Conservation (phyloP, 2,797 vertebrate species). For the Anguilla pacifica region DNA sequence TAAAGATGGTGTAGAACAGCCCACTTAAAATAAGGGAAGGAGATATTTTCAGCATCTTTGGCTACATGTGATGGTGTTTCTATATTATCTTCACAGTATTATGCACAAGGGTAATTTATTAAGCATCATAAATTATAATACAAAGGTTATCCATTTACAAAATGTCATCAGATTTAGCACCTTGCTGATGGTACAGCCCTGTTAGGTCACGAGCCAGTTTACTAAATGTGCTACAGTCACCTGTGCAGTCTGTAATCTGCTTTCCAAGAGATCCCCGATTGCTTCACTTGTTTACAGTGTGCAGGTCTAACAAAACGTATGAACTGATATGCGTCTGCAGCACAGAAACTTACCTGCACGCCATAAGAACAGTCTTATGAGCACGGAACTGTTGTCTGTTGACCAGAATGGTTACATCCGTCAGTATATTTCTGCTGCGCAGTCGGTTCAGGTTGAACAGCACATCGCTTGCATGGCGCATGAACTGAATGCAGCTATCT, state of each 20-base stretch:
- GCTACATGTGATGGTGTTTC: neutral
- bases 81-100: neutral
- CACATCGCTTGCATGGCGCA: slow-evolving; percentile 95
- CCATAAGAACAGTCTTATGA: slow-evolving; percentile 98
- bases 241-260: neutral
- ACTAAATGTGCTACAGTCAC: neutral
- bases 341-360: slow-evolving; percentile 85
- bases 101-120: neutral
- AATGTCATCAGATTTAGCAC: neutral
- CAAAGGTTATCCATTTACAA: neutral
- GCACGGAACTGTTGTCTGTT: slow-evolving; percentile 96
- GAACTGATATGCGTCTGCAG: neutral
- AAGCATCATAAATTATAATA: neutral
- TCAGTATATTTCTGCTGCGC: slow-evolving; percentile 92
- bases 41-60: neutral
- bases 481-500: slow-evolving; percentile 99
- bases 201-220: neutral
- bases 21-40: slow-evolving; percentile 72
- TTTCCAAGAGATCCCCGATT: neutral
- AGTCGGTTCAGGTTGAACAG: slow-evolving; percentile 96
- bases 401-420: slow-evolving; percentile 95
- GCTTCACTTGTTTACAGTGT: neutral
- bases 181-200: neutral
- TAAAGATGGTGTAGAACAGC: slow-evolving; percentile 96
- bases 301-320: neutral